A percentile compares a stretch with the other conserved stretches of the same genome.
Conservation (phyloP, 1,140 invertebrate species). For the Neodiprion virginianus region DNA sequence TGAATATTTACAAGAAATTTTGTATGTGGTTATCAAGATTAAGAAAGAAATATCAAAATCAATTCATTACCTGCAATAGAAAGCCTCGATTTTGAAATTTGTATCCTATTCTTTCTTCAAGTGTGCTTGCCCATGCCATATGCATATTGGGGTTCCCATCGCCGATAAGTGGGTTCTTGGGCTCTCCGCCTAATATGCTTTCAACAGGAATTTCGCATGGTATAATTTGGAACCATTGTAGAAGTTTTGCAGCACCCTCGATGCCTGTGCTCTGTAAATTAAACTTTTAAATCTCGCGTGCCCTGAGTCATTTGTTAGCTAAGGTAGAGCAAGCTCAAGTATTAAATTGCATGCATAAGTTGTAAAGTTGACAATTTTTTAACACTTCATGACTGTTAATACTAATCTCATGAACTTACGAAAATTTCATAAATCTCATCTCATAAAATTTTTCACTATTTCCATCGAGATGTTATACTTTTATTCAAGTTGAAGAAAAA, state of each 20-base stretch:
- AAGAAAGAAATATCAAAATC: constrained; percentile 11
- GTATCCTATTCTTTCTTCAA: constrained; percentile 73
- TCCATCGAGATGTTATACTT: too few relatives aligned
- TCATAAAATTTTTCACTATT: neutral
- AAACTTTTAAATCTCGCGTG: neutral
- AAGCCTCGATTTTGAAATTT: constrained; percentile 69
- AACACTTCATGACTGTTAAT: neutral
- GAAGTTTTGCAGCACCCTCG: constrained; percentile 66
- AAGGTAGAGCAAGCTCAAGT: neutral
- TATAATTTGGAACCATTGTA: constrained; percentile 78
- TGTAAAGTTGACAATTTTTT: too few relatives aligned
- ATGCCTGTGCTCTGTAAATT: constrained; percentile 63
- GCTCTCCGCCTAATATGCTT: constrained; percentile 45
- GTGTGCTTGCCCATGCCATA: constrained; percentile 54
- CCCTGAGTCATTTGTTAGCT: neutral
- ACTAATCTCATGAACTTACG: constrained; percentile 4
- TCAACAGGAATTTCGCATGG: constrained; percentile 59
- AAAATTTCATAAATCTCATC: constrained; percentile 14
- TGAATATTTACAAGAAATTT: constrained; percentile 11
- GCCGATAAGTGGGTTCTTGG: constrained; percentile 44
- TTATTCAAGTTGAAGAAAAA: constrained; percentile 33
- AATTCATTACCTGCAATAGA: constrained; percentile 60
- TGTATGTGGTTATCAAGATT: constrained; percentile 17
- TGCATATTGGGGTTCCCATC: constrained; percentile 53
- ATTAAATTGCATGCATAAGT: neutral